These are phyloP conservation scores for Dorcus hopei DNA, from an alignment of 2,888 invertebrate genomes.

Conservation along the genomic window DNA sequence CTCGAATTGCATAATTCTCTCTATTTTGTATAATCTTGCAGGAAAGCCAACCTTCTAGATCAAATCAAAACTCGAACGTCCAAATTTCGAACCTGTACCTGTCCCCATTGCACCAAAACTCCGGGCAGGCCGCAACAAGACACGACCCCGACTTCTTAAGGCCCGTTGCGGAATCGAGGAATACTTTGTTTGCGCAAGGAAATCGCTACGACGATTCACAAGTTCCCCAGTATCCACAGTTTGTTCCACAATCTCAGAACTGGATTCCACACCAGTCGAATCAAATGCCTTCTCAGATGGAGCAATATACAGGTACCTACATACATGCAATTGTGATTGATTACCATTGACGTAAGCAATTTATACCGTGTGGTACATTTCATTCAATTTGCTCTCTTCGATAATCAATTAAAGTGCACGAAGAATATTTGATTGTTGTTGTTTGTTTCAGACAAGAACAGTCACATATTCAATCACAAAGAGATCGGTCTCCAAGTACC, in stretches of 20 bases:
- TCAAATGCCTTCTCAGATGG: constrained; percentile 36
- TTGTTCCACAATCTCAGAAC: constrained; percentile 23
- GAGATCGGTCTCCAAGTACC: constrained; percentile 59
- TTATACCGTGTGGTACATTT: too few relatives aligned
- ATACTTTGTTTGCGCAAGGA: constrained; percentile 16
- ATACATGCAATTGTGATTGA: neutral
- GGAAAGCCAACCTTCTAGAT: constrained; percentile 5
- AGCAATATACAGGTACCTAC: constrained; percentile 39
- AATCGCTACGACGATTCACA: constrained; percentile 45
- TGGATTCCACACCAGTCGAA: constrained; percentile 40
- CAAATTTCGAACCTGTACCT: neutral
- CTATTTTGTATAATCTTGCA: neutral
- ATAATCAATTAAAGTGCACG: too few relatives aligned
- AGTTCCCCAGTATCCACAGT: constrained; percentile 27
- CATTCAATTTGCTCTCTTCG: too few relatives aligned
- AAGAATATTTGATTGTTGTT: too few relatives aligned
- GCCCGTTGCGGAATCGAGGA: constrained; percentile 31
- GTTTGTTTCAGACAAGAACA: constrained; percentile 48
- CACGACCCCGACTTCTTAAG: constrained; percentile 34
- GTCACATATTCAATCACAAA: constrained; percentile 72
- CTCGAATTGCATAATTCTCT: too few relatives aligned
- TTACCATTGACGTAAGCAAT: too few relatives aligned
- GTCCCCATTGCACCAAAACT: constrained; percentile 6
- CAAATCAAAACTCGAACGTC: constrained; percentile 9
- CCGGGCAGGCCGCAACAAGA: neutral